Percentiles rank a stretch among this genome's conserved stretches.
phyloP scores from a whole-genome alignment of 2,888 invertebrate genomes.

The Cataglyphis livida region DNA sequence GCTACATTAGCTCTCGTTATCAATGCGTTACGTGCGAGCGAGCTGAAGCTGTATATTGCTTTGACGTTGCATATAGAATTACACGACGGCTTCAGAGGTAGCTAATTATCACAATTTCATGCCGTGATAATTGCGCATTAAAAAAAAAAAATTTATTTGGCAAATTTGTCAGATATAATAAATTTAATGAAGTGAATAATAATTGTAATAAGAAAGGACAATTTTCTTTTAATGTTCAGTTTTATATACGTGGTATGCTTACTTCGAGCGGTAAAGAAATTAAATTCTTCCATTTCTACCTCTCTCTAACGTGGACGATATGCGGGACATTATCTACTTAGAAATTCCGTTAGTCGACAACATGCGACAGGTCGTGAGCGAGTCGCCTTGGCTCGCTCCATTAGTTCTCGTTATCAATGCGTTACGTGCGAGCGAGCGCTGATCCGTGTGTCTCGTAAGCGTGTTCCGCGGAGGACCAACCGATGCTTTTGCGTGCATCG shows the following conservation, averaged over 20 bases:
- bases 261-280: background rate
- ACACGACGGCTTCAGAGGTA: background rate
- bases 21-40: slow-evolving; percentile 71
- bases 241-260: background rate
- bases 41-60: slow-evolving; percentile 57
- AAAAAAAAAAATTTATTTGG: background rate
- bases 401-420: slow-evolving; percentile 58
- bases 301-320: slow-evolving; percentile 4
- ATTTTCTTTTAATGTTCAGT: background rate
- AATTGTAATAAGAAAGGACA: background rate
- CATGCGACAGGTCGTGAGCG: slow-evolving; percentile 35
- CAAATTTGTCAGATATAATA: background rate
- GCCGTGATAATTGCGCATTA: background rate
- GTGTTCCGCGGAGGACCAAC: slow-evolving; percentile 30
- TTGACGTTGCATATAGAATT: slow-evolving; percentile 30
- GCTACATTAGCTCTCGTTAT: slow-evolving; percentile 73
- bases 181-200: background rate
- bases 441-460: slow-evolving; percentile 47
- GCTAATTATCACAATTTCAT: slow-evolving; percentile 1
- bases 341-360: slow-evolving; percentile 41
- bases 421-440: slow-evolving; percentile 43
- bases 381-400: slow-evolving; percentile 60
- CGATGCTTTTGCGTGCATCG: slow-evolving; percentile 64
- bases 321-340: slow-evolving; percentile 27
- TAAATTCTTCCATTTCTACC: background rate